These are phyloP conservation scores for Theristus sp. DNA, from an alignment of 2,888 invertebrate genomes.

Conservation along the genomic window DNA sequence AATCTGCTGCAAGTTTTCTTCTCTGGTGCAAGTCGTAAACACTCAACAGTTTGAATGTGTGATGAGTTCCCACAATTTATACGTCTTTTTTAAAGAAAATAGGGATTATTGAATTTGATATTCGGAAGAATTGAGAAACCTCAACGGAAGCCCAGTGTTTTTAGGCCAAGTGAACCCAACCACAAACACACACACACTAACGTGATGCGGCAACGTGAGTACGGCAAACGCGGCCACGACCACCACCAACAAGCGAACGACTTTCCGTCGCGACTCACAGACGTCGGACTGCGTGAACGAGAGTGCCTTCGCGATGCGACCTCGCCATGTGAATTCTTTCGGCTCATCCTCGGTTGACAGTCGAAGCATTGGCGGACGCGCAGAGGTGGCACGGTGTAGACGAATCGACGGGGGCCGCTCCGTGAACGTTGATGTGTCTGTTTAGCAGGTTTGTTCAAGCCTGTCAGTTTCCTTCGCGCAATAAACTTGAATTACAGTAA, in stretches of 20 bases:
- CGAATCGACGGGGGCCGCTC: not conserved
- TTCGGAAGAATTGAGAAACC: too few relatives aligned
- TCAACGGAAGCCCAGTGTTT: too few relatives aligned
- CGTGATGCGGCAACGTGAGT: conserved; percentile 73
- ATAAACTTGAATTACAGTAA: too few relatives aligned
- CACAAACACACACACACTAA: not conserved
- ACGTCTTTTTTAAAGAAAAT: too few relatives aligned
- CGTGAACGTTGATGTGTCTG: not conserved
- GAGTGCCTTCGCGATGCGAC: conserved; percentile 10
- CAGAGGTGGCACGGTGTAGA: not conserved
- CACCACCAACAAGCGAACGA: conserved; percentile 68
- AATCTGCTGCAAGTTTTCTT: too few relatives aligned
- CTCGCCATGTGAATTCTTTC: not conserved
- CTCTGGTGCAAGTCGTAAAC: too few relatives aligned
- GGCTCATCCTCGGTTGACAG: not conserved
- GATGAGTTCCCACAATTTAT: too few relatives aligned
- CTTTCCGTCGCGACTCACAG: conserved; percentile 46
- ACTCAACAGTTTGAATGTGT: too few relatives aligned
- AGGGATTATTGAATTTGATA: too few relatives aligned
- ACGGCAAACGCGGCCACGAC: conserved; percentile 70
- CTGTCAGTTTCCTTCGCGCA: too few relatives aligned
- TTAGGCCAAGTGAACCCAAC: too few relatives aligned
- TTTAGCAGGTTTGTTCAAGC: too few relatives aligned
- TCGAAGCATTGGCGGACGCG: not conserved
- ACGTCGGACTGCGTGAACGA: conserved; percentile 1